phyloP scores from a whole-genome alignment of 2,113 vertebrate genomes.

The Marcusenius ussheri region DNA sequence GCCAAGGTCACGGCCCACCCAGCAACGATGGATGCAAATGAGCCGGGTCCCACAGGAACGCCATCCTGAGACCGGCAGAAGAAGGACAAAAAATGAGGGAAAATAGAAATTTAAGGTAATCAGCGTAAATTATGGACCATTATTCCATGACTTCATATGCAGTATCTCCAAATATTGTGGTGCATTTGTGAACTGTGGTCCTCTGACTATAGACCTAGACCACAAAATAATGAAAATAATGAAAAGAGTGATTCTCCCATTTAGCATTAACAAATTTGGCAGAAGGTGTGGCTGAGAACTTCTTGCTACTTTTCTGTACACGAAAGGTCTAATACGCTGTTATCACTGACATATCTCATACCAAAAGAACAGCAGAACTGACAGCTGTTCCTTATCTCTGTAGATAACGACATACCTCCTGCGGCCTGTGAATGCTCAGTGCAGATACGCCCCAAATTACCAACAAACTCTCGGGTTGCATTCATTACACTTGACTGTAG shows the following conservation, averaged over 20 bases:
- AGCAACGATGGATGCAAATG: background rate
- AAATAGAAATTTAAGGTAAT: background rate
- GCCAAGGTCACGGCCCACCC: background rate
- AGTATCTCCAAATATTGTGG: background rate
- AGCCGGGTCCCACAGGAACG: background rate
- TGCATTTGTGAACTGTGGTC: background rate
- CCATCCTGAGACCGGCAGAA: background rate
- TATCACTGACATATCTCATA: background rate
- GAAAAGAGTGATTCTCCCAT: background rate
- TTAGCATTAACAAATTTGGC: background rate
- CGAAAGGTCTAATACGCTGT: background rate
- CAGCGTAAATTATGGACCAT: background rate
- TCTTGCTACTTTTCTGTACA: background rate
- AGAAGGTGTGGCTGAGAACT: background rate
- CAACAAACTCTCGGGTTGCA: background rate
- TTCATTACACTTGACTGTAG: background rate
- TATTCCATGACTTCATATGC: background rate
- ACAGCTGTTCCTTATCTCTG: background rate
- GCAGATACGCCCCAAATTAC: background rate
- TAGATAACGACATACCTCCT: background rate
- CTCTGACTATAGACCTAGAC: background rate
- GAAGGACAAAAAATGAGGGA: background rate
- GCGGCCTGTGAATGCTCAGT: background rate
- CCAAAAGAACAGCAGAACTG: background rate
- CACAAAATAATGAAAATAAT: too few relatives aligned